Evolutionary conservation across 2,113 vertebrate genomes (phyloP), one percentile per base, ranked within the genome.

Genomic region (Gopherus evgoodei): DNA sequence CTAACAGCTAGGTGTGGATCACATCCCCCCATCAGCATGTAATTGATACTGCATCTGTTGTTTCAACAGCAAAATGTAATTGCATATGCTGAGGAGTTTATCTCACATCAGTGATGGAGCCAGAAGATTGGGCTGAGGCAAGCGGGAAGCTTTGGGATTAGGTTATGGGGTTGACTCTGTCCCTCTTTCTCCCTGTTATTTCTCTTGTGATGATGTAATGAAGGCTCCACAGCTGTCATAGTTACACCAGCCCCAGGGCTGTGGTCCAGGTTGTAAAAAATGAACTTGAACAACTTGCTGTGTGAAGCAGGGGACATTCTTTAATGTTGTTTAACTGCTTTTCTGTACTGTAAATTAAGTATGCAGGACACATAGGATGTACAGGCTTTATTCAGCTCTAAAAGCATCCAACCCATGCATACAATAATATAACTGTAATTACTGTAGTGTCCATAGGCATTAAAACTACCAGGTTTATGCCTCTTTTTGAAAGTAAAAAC

Each of bases 21-120:
- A 81, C 16, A 7, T 92, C 72, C 88, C 88, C 42, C 11, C 86
- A 78, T 27, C 54, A 87, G 35, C 53, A 35, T 87, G 27, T 50
- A 90, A n/a, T 75, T 80, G 54, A 76, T 62, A 83, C 35, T 38
- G 75, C 22, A 65, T 95, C 79, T 92, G 38, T 76, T 56, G 91
- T 93, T 93, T 95, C 93, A 72, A 90, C 78, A 91, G 59, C 50
- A 95, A 94, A 90, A 81, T 94, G 42, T 86, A 90, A 3, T 6
- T 81, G 47, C 84, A 91, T 72, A 81, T 1, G 2, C 44, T 72
- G 42, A 4, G 50, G 8, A 87, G 93, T 25, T 31, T 87, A 1
- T 42, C 22, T 94, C 24, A 53, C 16, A 9, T 13, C 11, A 24
- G 25, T 1, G 3, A 17, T 22, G 69, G 17, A 83, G 83, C 27